Conservation (phyloP, 2,888 invertebrate genomes). For the Leptopilina syphax region DNA sequence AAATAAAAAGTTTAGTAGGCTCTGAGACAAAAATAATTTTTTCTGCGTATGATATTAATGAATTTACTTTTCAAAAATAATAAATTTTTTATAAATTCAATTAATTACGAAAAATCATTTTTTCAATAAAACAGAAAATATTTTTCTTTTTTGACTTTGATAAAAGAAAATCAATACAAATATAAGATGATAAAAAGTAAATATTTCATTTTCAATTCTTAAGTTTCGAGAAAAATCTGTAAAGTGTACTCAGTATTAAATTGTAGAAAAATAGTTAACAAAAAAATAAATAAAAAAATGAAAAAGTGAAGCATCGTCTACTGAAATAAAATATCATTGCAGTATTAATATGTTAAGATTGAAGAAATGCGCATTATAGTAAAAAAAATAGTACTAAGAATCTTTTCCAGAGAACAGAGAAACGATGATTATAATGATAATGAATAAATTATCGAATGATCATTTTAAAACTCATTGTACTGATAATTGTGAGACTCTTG, state of each 20-base stretch:
- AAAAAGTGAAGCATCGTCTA: constrained; percentile 56
- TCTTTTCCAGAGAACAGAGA: constrained; percentile 14
- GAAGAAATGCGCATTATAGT: constrained; percentile 51
- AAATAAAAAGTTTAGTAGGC: too few relatives aligned
- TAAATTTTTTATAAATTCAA: too few relatives aligned
- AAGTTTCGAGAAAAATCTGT: not conserved
- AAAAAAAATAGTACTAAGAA: constrained; percentile 27
- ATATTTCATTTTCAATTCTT: not conserved
- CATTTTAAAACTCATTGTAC: constrained; percentile 28
- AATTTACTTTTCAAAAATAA: too few relatives aligned
- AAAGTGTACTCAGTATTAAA: constrained; percentile 37
- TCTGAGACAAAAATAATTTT: too few relatives aligned
- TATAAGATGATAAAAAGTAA: not conserved
- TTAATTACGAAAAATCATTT: not conserved
- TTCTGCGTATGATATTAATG: too few relatives aligned
- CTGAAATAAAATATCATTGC: constrained; percentile 70
- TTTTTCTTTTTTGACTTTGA: not conserved
- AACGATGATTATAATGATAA: constrained; percentile 1
- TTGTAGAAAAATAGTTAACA: constrained; percentile 50
- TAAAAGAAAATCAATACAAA: not conserved
- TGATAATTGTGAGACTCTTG: constrained; percentile 35
- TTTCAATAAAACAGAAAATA: too few relatives aligned
- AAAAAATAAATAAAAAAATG: constrained; percentile 44
- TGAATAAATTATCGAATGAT: not conserved
- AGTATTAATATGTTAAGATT: constrained; percentile 74